These are phyloP conservation scores for Ormyrus pomaceus DNA, from an alignment of 2,888 invertebrate genomes.

Conservation along the genomic window DNA sequence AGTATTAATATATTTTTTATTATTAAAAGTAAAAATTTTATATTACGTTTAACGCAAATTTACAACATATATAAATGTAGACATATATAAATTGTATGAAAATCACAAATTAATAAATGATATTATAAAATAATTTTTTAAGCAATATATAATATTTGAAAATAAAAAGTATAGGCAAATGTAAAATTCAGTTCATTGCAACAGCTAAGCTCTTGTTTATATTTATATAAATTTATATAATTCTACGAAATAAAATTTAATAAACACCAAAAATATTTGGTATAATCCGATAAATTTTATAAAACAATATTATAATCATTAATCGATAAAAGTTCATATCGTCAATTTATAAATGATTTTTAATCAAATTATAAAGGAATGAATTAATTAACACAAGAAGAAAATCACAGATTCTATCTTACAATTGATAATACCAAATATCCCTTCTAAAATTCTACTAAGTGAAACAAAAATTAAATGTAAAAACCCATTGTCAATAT, in stretches of 20 bases:
- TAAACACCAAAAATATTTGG: conserved; percentile 33
- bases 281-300: conserved; percentile 24
- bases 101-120: conserved; percentile 44
- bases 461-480: conserved; percentile 33
- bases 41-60: conserved; percentile 37
- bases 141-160: conserved; percentile 25
- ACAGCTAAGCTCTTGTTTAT: conserved; percentile 1
- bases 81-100: conserved; percentile 42
- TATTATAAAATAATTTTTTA: conserved; percentile 32
- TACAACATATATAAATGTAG: conserved; percentile 42
- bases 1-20: conserved; percentile 13
- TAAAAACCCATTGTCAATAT: conserved; percentile 18
- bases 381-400: conserved; percentile 49
- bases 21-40: conserved; percentile 36
- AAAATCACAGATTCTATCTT: conserved; percentile 56
- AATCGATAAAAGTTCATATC: conserved; percentile 18
- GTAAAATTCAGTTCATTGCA: conserved; percentile 14
- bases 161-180: conserved; percentile 42
- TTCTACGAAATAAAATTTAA: conserved; percentile 43
- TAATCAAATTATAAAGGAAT: conserved; percentile 46
- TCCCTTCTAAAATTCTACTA: conserved; percentile 24
- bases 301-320: conserved; percentile 12
- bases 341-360: conserved; percentile 29
- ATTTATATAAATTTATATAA: conserved; percentile 31
- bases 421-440: conserved; percentile 45